Conservation (phyloP, 1,140 invertebrate genomes). For the Popillia japonica region DNA sequence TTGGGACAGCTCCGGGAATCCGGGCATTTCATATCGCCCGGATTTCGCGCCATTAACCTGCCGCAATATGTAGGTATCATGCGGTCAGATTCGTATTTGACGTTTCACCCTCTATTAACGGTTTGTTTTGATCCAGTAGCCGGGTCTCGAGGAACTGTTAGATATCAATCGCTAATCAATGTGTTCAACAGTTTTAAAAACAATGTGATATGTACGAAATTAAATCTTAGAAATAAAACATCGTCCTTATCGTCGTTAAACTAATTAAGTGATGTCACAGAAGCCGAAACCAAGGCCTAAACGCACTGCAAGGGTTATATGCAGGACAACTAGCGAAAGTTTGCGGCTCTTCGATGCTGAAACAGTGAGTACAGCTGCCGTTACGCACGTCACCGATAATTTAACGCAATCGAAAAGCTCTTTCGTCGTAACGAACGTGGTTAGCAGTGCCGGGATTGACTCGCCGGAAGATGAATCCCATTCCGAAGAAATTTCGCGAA, state of each 20-base stretch:
- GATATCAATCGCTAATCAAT: not conserved
- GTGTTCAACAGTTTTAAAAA: conserved; percentile 35
- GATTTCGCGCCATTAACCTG: not conserved
- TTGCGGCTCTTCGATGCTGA: conserved; percentile 73
- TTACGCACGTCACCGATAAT: conserved; percentile 62
- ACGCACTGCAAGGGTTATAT: conserved; percentile 62
- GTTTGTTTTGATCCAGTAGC: conserved; percentile 28
- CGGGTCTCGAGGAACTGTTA: not conserved
- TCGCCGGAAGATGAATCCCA: conserved; percentile 94
- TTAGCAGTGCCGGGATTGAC: conserved; percentile 81
- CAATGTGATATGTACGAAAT: conserved; percentile 31
- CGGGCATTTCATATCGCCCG: not conserved
- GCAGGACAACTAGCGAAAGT: conserved; percentile 80
- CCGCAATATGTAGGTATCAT: conserved; percentile 27
- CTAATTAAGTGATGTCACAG: conserved; percentile 28
- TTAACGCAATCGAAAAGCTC: conserved; percentile 71
- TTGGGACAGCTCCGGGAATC: too few species aligned
- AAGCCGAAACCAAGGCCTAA: conserved; percentile 28
- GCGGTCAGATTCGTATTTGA: conserved; percentile 2
- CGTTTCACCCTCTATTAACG: conserved; percentile 21
- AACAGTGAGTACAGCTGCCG: conserved; percentile 36
- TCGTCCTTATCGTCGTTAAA: not conserved
- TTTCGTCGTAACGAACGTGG: conserved; percentile 91
- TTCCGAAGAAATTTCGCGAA: conserved; percentile 83
- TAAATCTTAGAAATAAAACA: not conserved